Evolutionary conservation across 2,797 vertebrate species (phyloP).

Genomic region (Danio choprae): DNA sequence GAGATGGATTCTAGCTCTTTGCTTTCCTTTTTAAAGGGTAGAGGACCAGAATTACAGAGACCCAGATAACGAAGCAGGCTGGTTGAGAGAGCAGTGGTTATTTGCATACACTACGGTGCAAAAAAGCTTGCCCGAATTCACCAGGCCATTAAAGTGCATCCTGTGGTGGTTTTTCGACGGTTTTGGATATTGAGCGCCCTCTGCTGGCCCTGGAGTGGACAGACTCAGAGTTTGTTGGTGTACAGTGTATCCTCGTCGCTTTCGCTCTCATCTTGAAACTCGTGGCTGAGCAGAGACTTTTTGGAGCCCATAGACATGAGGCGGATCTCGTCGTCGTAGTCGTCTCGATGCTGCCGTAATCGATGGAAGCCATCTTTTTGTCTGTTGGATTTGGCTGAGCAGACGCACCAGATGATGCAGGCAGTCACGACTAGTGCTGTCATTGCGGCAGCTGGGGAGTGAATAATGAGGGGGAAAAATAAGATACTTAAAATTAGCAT

Average conservation of each 20-base stretch:
- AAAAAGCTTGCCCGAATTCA: slow-evolving; percentile 51
- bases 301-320: slow-evolving; percentile 96
- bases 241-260: slow-evolving; percentile 97
- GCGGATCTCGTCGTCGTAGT: slow-evolving; percentile 95
- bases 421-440: slow-evolving; percentile 92
- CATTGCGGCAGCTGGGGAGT: slow-evolving; percentile 90
- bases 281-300: slow-evolving; percentile 93
- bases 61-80: slow-evolving; percentile 41
- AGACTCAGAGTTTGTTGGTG: slow-evolving; percentile 92
- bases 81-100: slow-evolving; percentile 40
- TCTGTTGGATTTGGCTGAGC: slow-evolving; percentile 92
- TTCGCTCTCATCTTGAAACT: slow-evolving; percentile 98
- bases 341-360: slow-evolving; percentile 91
- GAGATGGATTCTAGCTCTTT: slow-evolving; percentile 33
- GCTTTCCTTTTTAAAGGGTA: slow-evolving; percentile 20
- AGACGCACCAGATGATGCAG: slow-evolving; percentile 98
- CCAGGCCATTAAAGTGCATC: slow-evolving; percentile 59
- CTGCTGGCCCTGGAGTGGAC: slow-evolving; percentile 47
- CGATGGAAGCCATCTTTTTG: slow-evolving; percentile 98
- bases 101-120: slow-evolving; percentile 51
- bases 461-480: not conserved
- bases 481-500: not conserved
- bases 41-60: slow-evolving; percentile 30
- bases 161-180: slow-evolving; percentile 58
- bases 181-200: slow-evolving; percentile 58